These are phyloP conservation scores for Pomatorhinus ruficollis DNA, from an alignment of 2,113 vertebrate genomes.

Conservation along the genomic window DNA sequence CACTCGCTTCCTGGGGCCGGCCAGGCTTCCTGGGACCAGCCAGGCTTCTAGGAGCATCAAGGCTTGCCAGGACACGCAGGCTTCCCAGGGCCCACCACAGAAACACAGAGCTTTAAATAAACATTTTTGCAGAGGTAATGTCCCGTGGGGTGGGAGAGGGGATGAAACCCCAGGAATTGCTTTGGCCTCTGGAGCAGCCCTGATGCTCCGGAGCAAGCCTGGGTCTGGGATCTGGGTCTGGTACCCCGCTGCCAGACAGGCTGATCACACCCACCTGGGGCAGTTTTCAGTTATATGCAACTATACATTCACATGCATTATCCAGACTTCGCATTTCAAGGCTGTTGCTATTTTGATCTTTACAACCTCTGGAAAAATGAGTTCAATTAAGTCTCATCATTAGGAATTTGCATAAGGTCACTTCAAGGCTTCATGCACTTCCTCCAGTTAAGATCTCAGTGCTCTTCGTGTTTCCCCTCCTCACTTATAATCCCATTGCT, in stretches of 20 bases:
- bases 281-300: background rate
- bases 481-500: slow-evolving; percentile 14
- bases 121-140: background rate
- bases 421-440: slow-evolving; percentile 24
- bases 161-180: background rate
- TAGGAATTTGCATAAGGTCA: slow-evolving; percentile 63
- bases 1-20: rapidly evolving
- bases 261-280: background rate
- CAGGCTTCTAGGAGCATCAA: background rate
- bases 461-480: slow-evolving; percentile 32
- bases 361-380: slow-evolving; percentile 15
- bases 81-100: background rate
- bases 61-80: background rate
- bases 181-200: background rate
- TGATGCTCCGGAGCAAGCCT: rapidly evolving
- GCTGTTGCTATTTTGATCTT: slow-evolving; percentile 50
- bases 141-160: background rate
- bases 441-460: slow-evolving; percentile 22
- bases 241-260: background rate
- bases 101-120: background rate
- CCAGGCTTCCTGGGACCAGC: background rate
- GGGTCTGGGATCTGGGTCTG: background rate
- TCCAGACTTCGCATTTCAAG: slow-evolving; percentile 25
- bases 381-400: slow-evolving; percentile 24
- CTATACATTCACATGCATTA: background rate